These are phyloP conservation scores for Etheostoma perlongum DNA, from an alignment of 2,797 vertebrate species.

Conservation along the genomic window DNA sequence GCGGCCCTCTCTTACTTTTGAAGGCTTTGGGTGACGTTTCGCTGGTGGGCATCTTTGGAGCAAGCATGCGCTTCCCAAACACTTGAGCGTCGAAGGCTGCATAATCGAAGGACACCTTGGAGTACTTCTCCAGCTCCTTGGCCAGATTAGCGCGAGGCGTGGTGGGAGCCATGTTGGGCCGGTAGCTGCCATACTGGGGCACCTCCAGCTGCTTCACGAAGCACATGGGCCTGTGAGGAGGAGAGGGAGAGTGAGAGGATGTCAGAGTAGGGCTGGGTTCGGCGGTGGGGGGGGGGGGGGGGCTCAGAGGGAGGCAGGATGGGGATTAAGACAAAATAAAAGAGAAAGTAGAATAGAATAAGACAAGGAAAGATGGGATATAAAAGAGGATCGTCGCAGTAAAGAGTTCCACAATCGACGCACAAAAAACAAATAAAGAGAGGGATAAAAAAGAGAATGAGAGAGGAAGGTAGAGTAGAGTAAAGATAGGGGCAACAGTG, in stretches of 20 bases:
- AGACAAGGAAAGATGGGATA: constrained; percentile 19
- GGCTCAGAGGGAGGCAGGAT: neutral
- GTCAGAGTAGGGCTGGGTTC: constrained; percentile 14
- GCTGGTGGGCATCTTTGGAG: constrained; percentile 98
- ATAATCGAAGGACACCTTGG: constrained; percentile 99
- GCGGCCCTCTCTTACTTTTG: constrained; percentile 89
- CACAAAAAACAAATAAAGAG: constrained; percentile 35
- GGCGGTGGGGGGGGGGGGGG: too few species aligned
- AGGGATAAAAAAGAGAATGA: neutral
- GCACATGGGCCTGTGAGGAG: constrained; percentile 93
- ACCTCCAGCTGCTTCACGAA: constrained; percentile 98
- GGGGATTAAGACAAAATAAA: constrained; percentile 15
- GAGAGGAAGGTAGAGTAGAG: constrained; percentile 55
- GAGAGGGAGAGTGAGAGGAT: constrained; percentile 29
- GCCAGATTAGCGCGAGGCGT: constrained; percentile 96
- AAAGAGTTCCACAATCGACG: constrained; percentile 39
- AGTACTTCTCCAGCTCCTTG: constrained; percentile 99
- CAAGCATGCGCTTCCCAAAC: constrained; percentile 98
- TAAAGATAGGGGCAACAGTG: constrained; percentile 73
- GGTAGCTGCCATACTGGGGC: constrained; percentile 93
- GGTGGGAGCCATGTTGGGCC: constrained; percentile 90
- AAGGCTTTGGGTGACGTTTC: constrained; percentile 99
- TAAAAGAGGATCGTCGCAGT: constrained; percentile 40
- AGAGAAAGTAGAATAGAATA: neutral
- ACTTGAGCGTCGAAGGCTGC: constrained; percentile 99